Conservation (phyloP, 2,888 invertebrate genomes). For the Metopia argyrocephala region DNA sequence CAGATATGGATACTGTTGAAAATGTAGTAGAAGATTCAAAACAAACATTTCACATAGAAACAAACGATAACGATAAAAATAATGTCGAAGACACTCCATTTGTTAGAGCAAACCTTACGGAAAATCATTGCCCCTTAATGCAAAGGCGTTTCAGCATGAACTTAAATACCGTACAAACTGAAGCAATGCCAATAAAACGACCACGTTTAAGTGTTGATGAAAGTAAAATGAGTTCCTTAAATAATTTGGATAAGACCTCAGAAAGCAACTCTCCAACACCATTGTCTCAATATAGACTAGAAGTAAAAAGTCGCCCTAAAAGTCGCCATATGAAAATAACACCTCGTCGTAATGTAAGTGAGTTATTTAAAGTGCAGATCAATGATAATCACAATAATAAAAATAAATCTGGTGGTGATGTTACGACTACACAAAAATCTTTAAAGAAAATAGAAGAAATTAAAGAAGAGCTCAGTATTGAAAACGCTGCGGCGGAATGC, state of each 20-base stretch:
- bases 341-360: conserved; percentile 67
- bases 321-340: conserved; percentile 69
- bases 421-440: neutral
- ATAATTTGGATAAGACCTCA: neutral
- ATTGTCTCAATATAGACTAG: neutral
- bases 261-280: neutral
- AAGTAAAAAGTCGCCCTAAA: conserved; percentile 48
- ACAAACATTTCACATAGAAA: neutral
- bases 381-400: neutral
- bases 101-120: neutral
- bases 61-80: neutral
- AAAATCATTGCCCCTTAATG: neutral
- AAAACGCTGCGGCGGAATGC: neutral
- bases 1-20: conserved; percentile 25
- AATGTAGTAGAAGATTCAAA: neutral
- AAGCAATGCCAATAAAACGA: conserved; percentile 11
- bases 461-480: neutral
- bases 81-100: neutral
- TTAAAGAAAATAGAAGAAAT: neutral
- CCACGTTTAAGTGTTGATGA: conserved; percentile 32
- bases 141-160: conserved; percentile 42
- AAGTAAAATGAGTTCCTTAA: neutral
- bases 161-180: neutral
- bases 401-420: neutral
- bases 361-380: conserved; percentile 29